Evolutionary conservation across 2,888 invertebrate species (phyloP).

Genomic region (Parnassius glacialis): DNA sequence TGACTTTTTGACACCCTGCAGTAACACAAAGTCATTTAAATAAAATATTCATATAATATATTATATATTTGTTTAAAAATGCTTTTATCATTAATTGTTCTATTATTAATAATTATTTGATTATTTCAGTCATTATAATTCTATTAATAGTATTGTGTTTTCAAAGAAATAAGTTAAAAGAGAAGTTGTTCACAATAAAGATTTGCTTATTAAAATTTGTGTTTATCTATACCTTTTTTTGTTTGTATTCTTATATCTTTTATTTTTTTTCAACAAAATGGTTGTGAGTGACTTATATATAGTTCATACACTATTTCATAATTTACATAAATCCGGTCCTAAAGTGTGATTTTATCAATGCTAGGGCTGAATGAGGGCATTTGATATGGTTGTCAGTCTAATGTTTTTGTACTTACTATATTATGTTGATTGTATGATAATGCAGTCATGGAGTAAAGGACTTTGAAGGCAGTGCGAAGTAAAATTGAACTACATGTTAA

Average conservation of each 20-base stretch:
- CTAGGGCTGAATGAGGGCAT: conserved; percentile 41
- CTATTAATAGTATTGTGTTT: neutral
- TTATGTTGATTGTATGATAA: conserved; percentile 49
- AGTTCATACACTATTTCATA: conserved; percentile 28
- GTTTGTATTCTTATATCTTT: conserved; percentile 30
- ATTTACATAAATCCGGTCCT: conserved; percentile 19
- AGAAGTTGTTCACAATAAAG: conserved; percentile 46
- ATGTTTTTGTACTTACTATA: conserved; percentile 33
- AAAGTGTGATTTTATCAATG: conserved; percentile 33
- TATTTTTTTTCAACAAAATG: conserved; percentile 29
- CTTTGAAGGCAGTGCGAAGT: neutral
- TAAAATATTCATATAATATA: neutral
- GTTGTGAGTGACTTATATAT: conserved; percentile 41
- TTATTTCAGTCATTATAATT: conserved; percentile 15
- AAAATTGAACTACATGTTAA: neutral
- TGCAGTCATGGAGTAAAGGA: conserved; percentile 37
- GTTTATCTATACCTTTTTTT: conserved; percentile 47
- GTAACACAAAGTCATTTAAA: neutral
- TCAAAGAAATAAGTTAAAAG: neutral
- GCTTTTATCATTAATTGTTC: neutral
- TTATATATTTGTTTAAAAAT: neutral
- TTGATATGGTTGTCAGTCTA: conserved; percentile 43
- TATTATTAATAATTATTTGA: conserved; percentile 15
- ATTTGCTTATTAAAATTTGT: conserved; percentile 45
- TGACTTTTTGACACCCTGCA: conserved; percentile 19